phyloP scores from a whole-genome alignment of 2,797 vertebrate genomes.

The Helicolenus hilgendorfi region DNA sequence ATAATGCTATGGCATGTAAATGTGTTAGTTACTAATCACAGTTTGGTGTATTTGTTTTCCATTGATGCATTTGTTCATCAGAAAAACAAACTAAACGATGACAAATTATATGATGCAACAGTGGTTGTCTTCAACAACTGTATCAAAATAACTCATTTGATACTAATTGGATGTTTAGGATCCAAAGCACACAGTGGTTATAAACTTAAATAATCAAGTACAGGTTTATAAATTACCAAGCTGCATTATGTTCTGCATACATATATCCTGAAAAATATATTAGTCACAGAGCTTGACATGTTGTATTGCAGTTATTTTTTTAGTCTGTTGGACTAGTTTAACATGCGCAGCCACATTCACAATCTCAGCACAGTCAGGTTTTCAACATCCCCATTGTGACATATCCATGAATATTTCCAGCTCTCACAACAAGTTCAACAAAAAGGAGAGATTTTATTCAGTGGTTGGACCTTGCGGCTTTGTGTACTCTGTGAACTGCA shows the following conservation, averaged over 20 bases:
- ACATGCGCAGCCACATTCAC: conserved; percentile 48
- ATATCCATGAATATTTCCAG: conserved; percentile 72
- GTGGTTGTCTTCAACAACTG: too few relatives aligned
- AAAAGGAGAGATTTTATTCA: conserved; percentile 51
- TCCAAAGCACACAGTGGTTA: neutral
- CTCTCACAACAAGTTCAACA: conserved; percentile 44
- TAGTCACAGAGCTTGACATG: neutral
- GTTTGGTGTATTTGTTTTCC: neutral
- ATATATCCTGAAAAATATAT: neutral
- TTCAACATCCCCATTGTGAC: conserved; percentile 61
- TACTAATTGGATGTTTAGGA: neutral
- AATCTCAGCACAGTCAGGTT: conserved; percentile 46
- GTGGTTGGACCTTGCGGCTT: conserved; percentile 40
- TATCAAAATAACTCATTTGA: neutral
- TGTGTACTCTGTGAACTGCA: conserved; percentile 46
- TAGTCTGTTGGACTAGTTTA: conserved; percentile 29
- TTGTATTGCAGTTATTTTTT: conserved; percentile 11
- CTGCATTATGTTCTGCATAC: neutral
- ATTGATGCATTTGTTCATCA: neutral
- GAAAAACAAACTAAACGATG: neutral
- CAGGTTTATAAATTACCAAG: neutral
- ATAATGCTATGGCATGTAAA: neutral
- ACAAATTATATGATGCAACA: neutral
- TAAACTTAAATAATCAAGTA: neutral
- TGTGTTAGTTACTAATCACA: neutral